Evolutionary conservation across 2,888 invertebrate genomes (phyloP).

Genomic region (Dryocosmus kuriphilus): DNA sequence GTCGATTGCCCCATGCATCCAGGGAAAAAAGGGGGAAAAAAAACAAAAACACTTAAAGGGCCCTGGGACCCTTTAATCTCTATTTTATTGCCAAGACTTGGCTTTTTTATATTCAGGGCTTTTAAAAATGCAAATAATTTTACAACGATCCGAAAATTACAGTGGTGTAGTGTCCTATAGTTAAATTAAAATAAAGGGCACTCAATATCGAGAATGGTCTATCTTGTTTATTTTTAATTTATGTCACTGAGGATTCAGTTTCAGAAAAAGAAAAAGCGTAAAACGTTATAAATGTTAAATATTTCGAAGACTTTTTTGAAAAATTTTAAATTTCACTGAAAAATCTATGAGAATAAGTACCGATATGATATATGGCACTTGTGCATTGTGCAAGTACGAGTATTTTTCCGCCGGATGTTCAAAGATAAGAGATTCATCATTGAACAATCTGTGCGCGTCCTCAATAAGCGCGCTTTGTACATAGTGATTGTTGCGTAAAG

Average conservation of each 20-base stretch:
- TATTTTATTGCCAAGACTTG: slow-evolving; percentile 10
- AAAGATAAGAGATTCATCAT: slow-evolving; percentile 18
- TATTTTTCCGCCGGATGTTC: slow-evolving; percentile 15
- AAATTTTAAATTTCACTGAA: too few relatives aligned
- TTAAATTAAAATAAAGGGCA: slow-evolving; percentile 33
- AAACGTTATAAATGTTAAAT: too few relatives aligned
- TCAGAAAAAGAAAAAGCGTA: too few relatives aligned
- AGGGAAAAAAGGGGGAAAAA: slow-evolving; percentile 23
- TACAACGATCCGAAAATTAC: background rate
- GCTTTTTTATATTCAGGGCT: slow-evolving; percentile 19
- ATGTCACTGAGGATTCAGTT: too few relatives aligned
- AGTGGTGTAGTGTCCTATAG: background rate
- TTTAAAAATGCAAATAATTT: slow-evolving; percentile 25
- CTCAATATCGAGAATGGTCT: too few relatives aligned
- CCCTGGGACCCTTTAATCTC: slow-evolving; percentile 35
- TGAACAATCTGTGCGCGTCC: slow-evolving; percentile 26
- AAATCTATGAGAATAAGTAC: too few relatives aligned
- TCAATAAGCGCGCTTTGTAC: slow-evolving; percentile 12
- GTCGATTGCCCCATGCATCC: slow-evolving; percentile 23
- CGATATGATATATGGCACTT: too few relatives aligned
- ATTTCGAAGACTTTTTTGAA: too few relatives aligned
- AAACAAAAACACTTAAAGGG: slow-evolving; percentile 40
- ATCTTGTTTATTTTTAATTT: too few relatives aligned
- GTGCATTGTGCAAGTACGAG: too few relatives aligned
- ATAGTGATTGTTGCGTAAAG: background rate